Percentiles rank a stretch among this genome's conserved stretches.
Evolutionary conservation across 2,888 invertebrate genomes (phyloP).

Genomic region (Oxyscelio sp.): DNA sequence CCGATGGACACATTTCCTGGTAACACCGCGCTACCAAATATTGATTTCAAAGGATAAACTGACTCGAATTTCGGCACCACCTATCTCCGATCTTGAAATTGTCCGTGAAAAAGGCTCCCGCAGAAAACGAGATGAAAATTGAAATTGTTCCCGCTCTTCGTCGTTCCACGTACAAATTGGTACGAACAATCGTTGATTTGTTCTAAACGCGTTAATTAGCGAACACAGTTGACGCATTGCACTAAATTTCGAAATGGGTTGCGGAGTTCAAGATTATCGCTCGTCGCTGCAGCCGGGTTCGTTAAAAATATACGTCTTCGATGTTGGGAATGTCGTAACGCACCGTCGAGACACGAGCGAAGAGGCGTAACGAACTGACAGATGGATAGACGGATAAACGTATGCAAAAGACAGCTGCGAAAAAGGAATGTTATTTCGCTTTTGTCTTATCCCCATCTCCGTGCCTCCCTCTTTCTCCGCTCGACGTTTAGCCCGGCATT

Average conservation of each 20-base stretch:
- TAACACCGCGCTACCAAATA: too few relatives aligned
- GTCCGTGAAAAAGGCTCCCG: too few relatives aligned
- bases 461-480: conserved; percentile 10
- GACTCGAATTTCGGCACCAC: too few relatives aligned
- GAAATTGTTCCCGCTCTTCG: too few relatives aligned
- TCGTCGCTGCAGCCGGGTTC: conserved; percentile 52
- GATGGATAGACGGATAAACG: conserved; percentile 71
- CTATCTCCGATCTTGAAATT: not conserved
- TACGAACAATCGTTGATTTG: not conserved
- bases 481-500: conserved; percentile 65
- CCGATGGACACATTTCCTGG: not conserved
- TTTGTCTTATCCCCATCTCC: conserved; percentile 51
- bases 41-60: too few relatives aligned
- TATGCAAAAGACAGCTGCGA: conserved; percentile 76
- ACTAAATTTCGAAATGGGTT: not conserved
- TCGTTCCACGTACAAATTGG: not conserved
- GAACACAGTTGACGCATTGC: not conserved
- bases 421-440: conserved; percentile 73
- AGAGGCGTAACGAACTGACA: conserved; percentile 74
- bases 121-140: too few relatives aligned
- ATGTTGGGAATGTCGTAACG: conserved; percentile 58
- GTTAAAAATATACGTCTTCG: conserved; percentile 78
- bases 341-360: conserved; percentile 57
- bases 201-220: not conserved
- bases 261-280: conserved; percentile 10